Percentiles rank a stretch among this genome's conserved stretches.
These are phyloP conservation scores for Tortricodes alternella DNA, from an alignment of 2,888 invertebrate species.

Conservation along the genomic window DNA sequence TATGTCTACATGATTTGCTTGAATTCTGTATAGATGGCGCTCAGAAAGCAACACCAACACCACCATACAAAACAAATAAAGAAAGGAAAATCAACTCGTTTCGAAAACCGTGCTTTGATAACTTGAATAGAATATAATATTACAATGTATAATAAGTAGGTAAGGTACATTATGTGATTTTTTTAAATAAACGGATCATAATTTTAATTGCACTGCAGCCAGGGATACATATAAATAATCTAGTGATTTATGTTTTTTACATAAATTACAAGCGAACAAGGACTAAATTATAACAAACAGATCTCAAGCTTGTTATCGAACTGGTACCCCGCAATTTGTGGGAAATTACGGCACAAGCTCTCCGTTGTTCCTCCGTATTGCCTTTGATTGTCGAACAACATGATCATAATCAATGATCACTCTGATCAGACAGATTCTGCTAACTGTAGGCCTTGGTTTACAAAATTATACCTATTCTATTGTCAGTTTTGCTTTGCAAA, in stretches of 20 bases:
- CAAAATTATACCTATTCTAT: constrained; percentile 13
- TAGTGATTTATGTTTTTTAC: too few relatives aligned
- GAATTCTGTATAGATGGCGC: neutral
- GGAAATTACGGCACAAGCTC: constrained; percentile 45
- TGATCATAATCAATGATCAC: constrained; percentile 37
- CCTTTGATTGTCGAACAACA: constrained; percentile 38
- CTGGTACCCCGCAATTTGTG: constrained; percentile 43
- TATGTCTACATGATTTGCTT: neutral
- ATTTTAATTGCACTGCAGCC: neutral
- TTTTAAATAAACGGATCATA: too few relatives aligned
- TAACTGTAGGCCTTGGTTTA: constrained; percentile 10
- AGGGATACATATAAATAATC: neutral
- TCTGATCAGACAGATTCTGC: constrained; percentile 5
- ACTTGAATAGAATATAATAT: too few relatives aligned
- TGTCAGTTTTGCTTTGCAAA: constrained; percentile 17
- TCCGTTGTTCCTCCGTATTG: constrained; percentile 37
- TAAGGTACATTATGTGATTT: too few relatives aligned
- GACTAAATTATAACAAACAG: constrained; percentile 6
- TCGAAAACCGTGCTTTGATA: too few relatives aligned
- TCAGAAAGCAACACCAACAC: too few relatives aligned
- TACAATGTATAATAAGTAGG: too few relatives aligned
- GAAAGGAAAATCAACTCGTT: too few relatives aligned
- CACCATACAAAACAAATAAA: too few relatives aligned
- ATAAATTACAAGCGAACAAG: constrained; percentile 22
- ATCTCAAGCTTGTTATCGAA: constrained; percentile 27